A percentile compares a stretch with the other conserved stretches of the same genome.
Conservation (phyloP, 2,888 invertebrate genomes). For the Rhingia rostrata region DNA sequence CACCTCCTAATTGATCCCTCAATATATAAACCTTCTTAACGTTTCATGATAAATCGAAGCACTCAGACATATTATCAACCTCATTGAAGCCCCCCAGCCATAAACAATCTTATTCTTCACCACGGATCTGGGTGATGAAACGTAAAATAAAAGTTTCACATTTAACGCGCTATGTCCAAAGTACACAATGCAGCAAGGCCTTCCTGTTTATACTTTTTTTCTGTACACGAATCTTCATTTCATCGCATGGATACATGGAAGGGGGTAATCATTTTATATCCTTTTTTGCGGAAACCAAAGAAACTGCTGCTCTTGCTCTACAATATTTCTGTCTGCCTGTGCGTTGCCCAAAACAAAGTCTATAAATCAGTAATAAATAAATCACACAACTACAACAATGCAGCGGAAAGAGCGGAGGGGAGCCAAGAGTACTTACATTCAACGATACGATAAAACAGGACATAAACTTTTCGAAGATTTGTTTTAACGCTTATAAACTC, state of each 20-base stretch:
- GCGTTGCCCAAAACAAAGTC: conserved; percentile 43
- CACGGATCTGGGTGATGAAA: conserved; percentile 12
- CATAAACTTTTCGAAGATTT: conserved; percentile 59
- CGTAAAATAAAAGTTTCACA: conserved; percentile 16
- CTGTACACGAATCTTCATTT: neutral
- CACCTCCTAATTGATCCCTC: neutral
- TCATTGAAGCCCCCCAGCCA: conserved; percentile 1
- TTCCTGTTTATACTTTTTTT: neutral
- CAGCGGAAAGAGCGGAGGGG: neutral
- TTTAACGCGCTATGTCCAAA: conserved; percentile 14
- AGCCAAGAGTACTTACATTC: conserved; percentile 41
- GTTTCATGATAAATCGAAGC: conserved; percentile 12
- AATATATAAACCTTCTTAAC: neutral
- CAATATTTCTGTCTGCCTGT: neutral
- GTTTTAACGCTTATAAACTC: conserved; percentile 59
- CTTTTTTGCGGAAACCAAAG: conserved; percentile 23
- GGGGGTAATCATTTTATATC: conserved; percentile 20
- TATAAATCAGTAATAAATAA: conserved; percentile 58
- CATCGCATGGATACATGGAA: neutral
- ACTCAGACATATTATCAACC: conserved; percentile 25
- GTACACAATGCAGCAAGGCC: conserved; percentile 14
- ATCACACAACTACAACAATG: conserved; percentile 39
- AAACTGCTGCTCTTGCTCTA: conserved; percentile 6
- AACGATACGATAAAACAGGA: conserved; percentile 54
- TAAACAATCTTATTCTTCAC: conserved; percentile 2